Evolutionary conservation across 2,113 vertebrate genomes (phyloP).

Genomic region (Xenopus tropicalis): UCB_Xtro_10.0 CM004447.2:56687001-56687500

Average conservation of each 20-base stretch:
- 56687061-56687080: too few species aligned
- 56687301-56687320: not conserved
- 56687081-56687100: too few species aligned
- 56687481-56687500: slow-evolving; percentile 85
- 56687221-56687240: too few species aligned
- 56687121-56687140: not conserved
- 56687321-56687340: not conserved
- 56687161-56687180: not conserved
- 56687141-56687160: slow-evolving; percentile 2
- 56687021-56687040: too few species aligned
- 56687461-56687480: slow-evolving; percentile 55
- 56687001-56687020: too few species aligned
- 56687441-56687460: not conserved
- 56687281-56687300: not conserved
- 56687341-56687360: not conserved
- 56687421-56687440: fast-evolving
- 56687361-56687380: not conserved
- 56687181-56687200: too few species aligned
- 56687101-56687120: not conserved
- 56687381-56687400: not conserved
- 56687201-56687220: too few species aligned
- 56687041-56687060: too few species aligned
- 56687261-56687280: too few species aligned
- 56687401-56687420: not conserved
- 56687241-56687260: too few species aligned